phyloP scores from a whole-genome alignment of 2,888 invertebrate genomes.

The Tridacna gigas region DNA sequence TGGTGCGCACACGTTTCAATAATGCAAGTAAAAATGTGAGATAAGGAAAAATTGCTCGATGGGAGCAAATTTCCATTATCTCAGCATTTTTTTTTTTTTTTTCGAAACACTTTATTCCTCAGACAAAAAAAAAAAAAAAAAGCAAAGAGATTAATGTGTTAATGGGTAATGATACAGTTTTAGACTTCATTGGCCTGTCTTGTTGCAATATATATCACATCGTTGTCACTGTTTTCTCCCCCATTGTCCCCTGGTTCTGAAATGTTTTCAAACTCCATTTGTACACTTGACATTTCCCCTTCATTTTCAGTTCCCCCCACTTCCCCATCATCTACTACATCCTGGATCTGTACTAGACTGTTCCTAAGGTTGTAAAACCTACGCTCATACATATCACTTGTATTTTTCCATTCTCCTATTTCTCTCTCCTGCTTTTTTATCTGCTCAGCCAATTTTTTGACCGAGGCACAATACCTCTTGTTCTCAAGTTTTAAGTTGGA shows the following conservation, averaged over 20 bases:
- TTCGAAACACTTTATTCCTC: no score
- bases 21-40: no score
- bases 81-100: no score
- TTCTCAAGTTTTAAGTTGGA: background rate
- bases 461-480: no score
- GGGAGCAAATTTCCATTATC: no score
- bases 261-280: slow-evolving; percentile 9
- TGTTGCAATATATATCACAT: background rate
- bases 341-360: background rate
- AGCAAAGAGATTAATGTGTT: no score
- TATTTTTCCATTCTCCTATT: background rate
- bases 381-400: background rate
- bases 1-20: no score
- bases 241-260: background rate
- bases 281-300: background rate
- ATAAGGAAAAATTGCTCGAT: no score
- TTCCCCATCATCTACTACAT: slow-evolving; percentile 1
- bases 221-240: background rate
- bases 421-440: no score
- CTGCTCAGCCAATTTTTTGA: no score
- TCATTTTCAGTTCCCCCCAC: background rate
- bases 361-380: slow-evolving; percentile 1
- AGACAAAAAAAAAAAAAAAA: no score
- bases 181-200: background rate
- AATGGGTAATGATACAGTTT: no score